Conservation (phyloP, 1,140 invertebrate species). For the Calliphora vicina region DNA sequence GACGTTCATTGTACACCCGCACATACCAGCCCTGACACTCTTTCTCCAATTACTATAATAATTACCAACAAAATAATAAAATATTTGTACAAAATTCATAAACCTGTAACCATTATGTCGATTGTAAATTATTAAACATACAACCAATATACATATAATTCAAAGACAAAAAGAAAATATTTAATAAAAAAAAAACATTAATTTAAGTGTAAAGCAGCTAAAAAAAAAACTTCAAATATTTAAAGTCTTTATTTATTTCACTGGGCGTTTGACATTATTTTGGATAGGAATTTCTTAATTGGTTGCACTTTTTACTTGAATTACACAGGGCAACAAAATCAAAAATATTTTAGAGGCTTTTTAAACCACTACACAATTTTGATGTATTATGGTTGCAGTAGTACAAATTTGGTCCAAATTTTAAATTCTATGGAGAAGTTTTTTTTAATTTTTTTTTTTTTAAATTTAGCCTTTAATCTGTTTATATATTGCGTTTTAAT, state of each 20-base stretch:
- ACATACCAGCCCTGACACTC: neutral
- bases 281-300: no score
- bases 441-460: no score
- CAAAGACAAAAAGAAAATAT: neutral
- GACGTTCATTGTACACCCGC: neutral
- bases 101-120: neutral
- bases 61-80: neutral
- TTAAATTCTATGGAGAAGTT: no score
- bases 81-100: conserved; percentile 11
- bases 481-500: no score
- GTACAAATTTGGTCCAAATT: no score
- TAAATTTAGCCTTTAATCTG: no score
- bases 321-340: no score
- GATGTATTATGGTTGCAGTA: no score
- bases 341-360: no score
- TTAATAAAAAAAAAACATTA: neutral
- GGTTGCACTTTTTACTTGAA: no score
- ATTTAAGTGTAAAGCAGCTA: neutral
- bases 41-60: neutral
- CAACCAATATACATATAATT: neutral
- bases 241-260: neutral
- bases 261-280: neutral
- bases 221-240: neutral
- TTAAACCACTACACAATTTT: no score
- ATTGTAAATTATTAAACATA: conserved; percentile 9